Percentiles rank a stretch among this genome's conserved stretches.
These are phyloP conservation scores for Eriocheir sinensis DNA, from an alignment of 1,140 invertebrate species.

Conservation along the genomic window DNA sequence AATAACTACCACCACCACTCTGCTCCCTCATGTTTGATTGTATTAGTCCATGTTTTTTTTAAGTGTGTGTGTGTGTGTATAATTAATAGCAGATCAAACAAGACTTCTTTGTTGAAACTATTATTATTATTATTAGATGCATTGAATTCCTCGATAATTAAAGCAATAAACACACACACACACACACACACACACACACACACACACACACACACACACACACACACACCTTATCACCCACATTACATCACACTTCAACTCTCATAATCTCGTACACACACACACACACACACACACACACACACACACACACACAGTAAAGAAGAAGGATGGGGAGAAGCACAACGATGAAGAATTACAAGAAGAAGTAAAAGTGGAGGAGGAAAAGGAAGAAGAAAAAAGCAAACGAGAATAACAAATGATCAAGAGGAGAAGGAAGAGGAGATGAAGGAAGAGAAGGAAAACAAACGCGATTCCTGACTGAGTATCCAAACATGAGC, in stretches of 20 bases:
- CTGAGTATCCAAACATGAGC: no score
- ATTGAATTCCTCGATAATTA: background rate
- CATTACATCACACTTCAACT: background rate
- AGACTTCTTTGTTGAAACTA: background rate
- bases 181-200: background rate
- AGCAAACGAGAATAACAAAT: background rate
- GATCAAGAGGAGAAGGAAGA: background rate
- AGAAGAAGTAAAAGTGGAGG: background rate
- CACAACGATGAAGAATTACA: background rate
- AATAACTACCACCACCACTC: no score
- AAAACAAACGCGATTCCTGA: no score
- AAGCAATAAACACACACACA: background rate
- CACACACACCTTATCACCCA: background rate
- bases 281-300: slow-evolving; percentile 33
- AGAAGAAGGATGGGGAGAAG: background rate
- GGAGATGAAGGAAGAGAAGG: background rate
- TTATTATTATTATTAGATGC: no score
- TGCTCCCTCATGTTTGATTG: no score
- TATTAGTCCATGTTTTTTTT: no score
- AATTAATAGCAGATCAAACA: background rate
- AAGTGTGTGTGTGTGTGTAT: slow-evolving; percentile 38
- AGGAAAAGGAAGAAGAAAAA: background rate
- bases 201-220: slow-evolving; percentile 26
- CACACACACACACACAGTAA: background rate
- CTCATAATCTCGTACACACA: background rate